phyloP scores from a whole-genome alignment of 2,113 vertebrate species.

The Phylloscopus trochiloides region DNA sequence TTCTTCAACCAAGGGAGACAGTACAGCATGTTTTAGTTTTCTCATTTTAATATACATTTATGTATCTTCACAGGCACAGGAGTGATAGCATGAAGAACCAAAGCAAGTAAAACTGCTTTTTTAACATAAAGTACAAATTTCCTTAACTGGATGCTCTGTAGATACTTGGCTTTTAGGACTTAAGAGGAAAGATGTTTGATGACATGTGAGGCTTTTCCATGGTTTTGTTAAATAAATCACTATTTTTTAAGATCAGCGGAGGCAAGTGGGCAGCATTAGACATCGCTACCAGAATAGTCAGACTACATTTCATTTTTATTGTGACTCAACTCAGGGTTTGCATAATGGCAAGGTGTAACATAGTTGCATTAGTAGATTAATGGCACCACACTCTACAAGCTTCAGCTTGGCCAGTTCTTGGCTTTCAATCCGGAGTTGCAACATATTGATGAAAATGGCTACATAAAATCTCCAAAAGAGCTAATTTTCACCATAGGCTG shows the following conservation, averaged over 20 bases:
- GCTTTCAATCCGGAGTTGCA: not conserved
- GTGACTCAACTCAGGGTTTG: not conserved
- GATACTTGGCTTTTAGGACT: not conserved
- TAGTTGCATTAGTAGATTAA: not conserved
- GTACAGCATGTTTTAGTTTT: not conserved
- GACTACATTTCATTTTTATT: not conserved
- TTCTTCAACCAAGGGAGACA: not conserved
- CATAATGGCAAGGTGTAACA: not conserved
- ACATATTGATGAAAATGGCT: not conserved
- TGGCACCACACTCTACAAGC: not conserved
- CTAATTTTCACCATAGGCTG: not conserved
- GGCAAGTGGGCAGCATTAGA: not conserved
- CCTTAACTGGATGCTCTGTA: not conserved
- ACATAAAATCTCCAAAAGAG: not conserved
- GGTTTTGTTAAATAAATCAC: constrained; percentile 31
- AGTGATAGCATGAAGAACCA: not conserved
- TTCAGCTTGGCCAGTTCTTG: not conserved
- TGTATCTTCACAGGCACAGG: not conserved
- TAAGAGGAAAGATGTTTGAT: not conserved
- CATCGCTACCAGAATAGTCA: not conserved
- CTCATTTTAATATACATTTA: not conserved
- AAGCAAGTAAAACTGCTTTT: not conserved
- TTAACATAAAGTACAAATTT: not conserved
- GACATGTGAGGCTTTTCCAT: not conserved
- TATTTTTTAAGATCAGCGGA: not conserved